phyloP scores from a whole-genome alignment of 2,113 vertebrate species.

The Tragulus kanchil region DNA sequence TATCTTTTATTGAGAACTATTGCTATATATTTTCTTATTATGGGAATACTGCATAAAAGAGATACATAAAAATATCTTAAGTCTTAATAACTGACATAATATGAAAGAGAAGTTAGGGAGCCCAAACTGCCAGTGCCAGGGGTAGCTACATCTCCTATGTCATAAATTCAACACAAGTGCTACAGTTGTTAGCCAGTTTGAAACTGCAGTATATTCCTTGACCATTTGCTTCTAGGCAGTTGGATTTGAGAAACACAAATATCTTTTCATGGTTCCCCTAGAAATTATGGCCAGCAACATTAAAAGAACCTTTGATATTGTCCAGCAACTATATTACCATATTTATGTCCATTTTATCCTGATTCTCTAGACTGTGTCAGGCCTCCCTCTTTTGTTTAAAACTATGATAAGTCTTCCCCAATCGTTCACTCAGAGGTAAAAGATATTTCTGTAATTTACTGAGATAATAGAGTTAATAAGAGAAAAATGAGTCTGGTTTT shows the following conservation, averaged over 20 bases:
- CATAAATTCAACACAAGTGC: not conserved
- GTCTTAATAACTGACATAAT: not conserved
- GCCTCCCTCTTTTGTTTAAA: not conserved
- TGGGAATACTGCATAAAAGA: not conserved
- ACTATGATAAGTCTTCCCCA: not conserved
- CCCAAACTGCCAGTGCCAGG: not conserved
- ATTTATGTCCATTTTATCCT: not conserved
- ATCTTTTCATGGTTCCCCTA: not conserved
- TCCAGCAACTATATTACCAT: no score
- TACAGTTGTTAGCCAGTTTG: not conserved
- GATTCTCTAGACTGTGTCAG: not conserved
- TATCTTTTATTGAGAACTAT: not conserved
- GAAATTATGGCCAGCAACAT: not conserved
- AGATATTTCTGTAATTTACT: not conserved
- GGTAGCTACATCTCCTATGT: not conserved
- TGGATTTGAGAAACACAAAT: not conserved
- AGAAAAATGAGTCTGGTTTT: not conserved
- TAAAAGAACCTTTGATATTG: accelerated
- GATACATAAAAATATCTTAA: not conserved
- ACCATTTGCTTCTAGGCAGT: not conserved
- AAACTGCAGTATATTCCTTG: not conserved
- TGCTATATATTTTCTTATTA: not conserved
- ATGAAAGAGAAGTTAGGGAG: not conserved
- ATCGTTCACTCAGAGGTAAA: not conserved
- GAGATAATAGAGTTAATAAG: not conserved